Conservation (phyloP, 2,113 vertebrate species). For the Heptranchias perlo region DNA sequence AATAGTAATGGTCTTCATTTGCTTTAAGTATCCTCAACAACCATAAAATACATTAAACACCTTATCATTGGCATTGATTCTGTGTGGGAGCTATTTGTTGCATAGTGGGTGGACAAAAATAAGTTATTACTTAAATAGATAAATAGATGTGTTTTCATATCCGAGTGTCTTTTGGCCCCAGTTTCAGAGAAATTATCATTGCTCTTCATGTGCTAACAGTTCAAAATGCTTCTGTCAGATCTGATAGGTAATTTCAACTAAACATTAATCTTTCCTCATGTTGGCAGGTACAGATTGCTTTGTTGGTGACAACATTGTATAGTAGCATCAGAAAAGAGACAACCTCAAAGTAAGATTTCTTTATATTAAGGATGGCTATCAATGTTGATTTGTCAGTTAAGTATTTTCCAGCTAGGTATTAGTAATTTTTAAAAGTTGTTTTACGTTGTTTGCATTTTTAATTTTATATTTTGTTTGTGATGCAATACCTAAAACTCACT, state of each 20-base stretch:
- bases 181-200: neutral
- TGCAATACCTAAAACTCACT: neutral
- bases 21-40: neutral
- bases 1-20: neutral
- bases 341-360: neutral
- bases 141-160: neutral
- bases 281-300: neutral
- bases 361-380: neutral
- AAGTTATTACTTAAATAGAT: neutral
- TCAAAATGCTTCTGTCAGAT: too few species aligned
- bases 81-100: slow-evolving; percentile 7
- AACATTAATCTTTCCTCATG: neutral
- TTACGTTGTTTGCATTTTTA: neutral
- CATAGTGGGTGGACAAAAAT: neutral
- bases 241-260: neutral
- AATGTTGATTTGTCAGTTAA: neutral
- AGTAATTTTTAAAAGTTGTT: neutral
- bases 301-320: neutral
- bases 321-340: neutral
- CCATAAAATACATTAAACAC: neutral
- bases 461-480: neutral
- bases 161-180: neutral
- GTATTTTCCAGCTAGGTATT: neutral
- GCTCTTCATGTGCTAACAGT: neutral
- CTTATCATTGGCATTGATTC: slow-evolving; percentile 9